A percentile compares a stretch with the other conserved stretches of the same genome.
Conservation (phyloP, 2,797 vertebrate genomes). For the Crocidura indochinensis region DNA sequence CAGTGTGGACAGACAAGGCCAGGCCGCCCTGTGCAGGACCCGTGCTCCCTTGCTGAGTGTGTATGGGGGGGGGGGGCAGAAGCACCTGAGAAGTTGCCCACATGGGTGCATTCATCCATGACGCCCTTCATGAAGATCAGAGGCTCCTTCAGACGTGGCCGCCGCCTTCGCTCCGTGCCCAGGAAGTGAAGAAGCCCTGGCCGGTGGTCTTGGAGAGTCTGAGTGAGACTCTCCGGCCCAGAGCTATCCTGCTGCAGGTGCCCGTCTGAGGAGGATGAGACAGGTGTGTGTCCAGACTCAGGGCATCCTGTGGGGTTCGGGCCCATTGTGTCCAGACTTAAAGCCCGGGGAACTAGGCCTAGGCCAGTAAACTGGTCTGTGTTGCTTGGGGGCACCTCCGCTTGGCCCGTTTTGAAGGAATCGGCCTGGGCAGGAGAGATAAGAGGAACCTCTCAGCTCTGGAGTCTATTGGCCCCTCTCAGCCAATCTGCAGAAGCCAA, state of each 20-base stretch:
- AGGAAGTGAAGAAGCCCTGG: background rate
- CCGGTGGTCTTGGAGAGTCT: background rate
- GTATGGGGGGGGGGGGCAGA: too few relatives aligned
- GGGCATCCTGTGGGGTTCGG: constrained; percentile 81
- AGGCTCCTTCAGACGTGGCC: constrained; percentile 92
- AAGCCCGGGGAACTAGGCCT: constrained; percentile 89
- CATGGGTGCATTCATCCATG: constrained; percentile 99
- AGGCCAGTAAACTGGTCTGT: constrained; percentile 89
- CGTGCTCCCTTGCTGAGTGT: too few relatives aligned
- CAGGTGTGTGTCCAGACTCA: constrained; percentile 77
- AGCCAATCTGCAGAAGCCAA: too few relatives aligned
- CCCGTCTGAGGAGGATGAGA: constrained; percentile 84
- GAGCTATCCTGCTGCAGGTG: constrained; percentile 87
- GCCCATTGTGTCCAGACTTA: constrained; percentile 86
- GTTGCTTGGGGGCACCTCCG: constrained; percentile 90
- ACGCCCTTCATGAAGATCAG: constrained; percentile 99
- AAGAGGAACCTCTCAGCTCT: too few relatives aligned
- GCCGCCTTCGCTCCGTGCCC: background rate
- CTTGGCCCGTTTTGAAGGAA: constrained; percentile 96
- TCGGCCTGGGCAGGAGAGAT: constrained; percentile 92
- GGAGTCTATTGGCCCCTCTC: too few relatives aligned
- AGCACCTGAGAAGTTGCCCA: constrained; percentile 98
- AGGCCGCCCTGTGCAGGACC: too few relatives aligned
- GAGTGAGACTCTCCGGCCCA: constrained; percentile 85
- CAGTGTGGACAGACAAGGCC: too few relatives aligned